Base-by-base conservation (phyloP, 2,797 vertebrate genomes). In the Dendrocincla fuliginosa region DNA sequence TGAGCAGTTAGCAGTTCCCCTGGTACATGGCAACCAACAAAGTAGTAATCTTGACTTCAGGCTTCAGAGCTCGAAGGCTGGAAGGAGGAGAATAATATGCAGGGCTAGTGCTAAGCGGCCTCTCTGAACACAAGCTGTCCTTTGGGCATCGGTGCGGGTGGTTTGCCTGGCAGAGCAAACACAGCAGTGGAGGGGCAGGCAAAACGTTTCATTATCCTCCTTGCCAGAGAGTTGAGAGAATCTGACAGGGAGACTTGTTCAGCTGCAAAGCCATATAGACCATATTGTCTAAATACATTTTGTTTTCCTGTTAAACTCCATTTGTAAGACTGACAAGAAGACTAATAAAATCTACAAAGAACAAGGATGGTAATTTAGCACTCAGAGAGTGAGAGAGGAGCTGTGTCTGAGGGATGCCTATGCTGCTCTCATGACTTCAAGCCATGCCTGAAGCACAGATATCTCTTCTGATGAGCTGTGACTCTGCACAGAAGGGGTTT, bases 341-440 rank as follows among this genome's bases (percentile, higher is more conserved):
- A 89, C 85, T 82, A 96, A 90, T 93, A 95, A 94, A 95, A 93
- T 82, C 74, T 95, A 84, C 80, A 64, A 93, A 90, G 80, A 95
- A 84, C 95, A 95, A 95, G 22, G 9, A 70, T 47, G 56, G 63
- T 44, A 91, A 95, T 96, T 95, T 90, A 94, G 80, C 74, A 77
- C 80, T 71, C 18, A 4, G 35, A 52, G 75, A 56, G n/a, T 12
- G 41, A 84, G 73, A 55, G 52, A 76, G 22, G 19, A 49, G 16
- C 50, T 69, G 24, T 56, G 19, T 52, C 55, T 86, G 73, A 93
- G 70, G 63, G 37, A 35, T 2, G 35, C 11, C 9, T 61, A 10
- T 0, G 2, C 39, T 60, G 53, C 67, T 82, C 47, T 83, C 56
- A 77, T 4, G 6, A 93, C 87, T 86, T 87, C 67, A 89, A 91